A percentile compares a stretch with the other conserved stretches of the same genome.
Conservation (phyloP, 2,113 vertebrate genomes). For the Cheirogaleus medius region DNA sequence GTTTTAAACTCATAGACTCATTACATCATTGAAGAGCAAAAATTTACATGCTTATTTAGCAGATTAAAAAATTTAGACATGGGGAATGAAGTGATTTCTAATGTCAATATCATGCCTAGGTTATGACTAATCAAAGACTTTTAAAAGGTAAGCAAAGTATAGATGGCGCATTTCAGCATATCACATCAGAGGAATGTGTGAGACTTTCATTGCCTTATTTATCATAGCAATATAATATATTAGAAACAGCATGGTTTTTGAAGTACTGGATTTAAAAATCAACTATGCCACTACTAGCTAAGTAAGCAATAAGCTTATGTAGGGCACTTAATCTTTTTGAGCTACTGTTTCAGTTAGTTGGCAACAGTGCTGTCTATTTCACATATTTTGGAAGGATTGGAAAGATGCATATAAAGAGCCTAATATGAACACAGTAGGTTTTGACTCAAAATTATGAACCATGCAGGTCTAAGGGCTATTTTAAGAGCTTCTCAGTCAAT, state of each 20-base stretch:
- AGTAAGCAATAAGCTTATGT: neutral
- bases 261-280: neutral
- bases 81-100: neutral
- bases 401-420: neutral
- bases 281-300: neutral
- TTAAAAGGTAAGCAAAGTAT: neutral
- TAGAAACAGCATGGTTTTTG: neutral
- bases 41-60: neutral
- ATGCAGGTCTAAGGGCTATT: neutral
- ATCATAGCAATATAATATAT: neutral
- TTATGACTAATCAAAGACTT: neutral
- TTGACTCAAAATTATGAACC: neutral
- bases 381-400: neutral
- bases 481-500: neutral
- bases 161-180: neutral
- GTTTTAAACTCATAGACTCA: neutral
- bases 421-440: neutral
- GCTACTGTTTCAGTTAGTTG: neutral
- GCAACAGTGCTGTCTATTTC: neutral
- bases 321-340: neutral
- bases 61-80: neutral
- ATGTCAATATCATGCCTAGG: neutral
- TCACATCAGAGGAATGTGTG: neutral
- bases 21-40: neutral
- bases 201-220: neutral